Evolutionary conservation across 1,140 invertebrate genomes (phyloP), one percentile per base, ranked within the genome.

Genomic region (Armadillidium nasatum): DNA sequence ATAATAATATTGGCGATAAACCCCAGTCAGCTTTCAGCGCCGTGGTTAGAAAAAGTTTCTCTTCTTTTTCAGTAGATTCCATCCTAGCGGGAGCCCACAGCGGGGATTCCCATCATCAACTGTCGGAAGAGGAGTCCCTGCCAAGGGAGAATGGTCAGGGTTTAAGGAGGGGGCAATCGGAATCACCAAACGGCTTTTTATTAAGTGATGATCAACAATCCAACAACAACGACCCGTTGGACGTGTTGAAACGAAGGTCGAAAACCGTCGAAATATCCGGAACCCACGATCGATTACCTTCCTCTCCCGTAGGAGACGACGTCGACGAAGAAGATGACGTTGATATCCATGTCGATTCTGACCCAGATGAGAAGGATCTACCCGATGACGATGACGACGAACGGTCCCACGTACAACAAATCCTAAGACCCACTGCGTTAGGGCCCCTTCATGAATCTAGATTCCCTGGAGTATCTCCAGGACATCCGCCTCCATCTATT

Each of bases 1-100:
- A 80, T 72, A 54, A 75, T 22, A 75, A 69, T 21, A 66, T 76
- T 44, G 77, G 77, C 50, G 77, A 80, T 43, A 80, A 80, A 68
- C 77, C 79, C 11, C 79, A 80, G 60, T 80, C 79, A n/a, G 79
- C 79, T 54, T 80, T 80, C 77, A 80, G 79, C 45, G 79, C 79
- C 46, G 79, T 80, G 67, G 76, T 80, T 71, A 76, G 76, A 54
- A 80, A 80, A 43, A 78, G 76, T 68, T 80, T 78, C 13, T 80
- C 79, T 4, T 80, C 79, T 7, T 80, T 80, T 50, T 80, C 79
- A 6, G 79, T 80, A 11, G 79, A 80, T 68, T 80, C 79, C 43
- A 80, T 80, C 67, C 70, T 80, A 22, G 78, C 74, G 23, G 75
- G 79, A 67, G 75, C 74, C 44, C 68, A 50, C 44, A 72, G 75